Conservation (phyloP, 2,888 invertebrate species). For the Eupithecia pulchellata region DNA sequence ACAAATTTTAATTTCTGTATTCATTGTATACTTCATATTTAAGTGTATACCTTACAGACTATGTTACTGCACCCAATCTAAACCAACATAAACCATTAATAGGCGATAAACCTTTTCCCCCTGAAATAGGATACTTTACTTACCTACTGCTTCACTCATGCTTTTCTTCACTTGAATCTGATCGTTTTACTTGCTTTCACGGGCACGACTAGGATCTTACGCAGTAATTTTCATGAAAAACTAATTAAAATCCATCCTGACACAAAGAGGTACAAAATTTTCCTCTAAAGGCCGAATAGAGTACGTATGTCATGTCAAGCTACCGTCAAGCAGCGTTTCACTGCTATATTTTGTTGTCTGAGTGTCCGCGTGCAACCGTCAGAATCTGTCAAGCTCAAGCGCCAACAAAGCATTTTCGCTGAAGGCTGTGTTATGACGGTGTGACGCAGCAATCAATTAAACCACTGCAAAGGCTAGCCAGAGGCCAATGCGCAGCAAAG, state of each 20-base stretch:
- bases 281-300: neutral
- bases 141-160: neutral
- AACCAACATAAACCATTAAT: neutral
- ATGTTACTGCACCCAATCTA: neutral
- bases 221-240: neutral
- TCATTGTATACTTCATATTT: neutral
- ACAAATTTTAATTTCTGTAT: neutral
- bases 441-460: slow-evolving; percentile 17
- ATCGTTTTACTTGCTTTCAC: neutral
- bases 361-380: slow-evolving; percentile 9
- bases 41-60: neutral
- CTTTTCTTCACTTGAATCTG: neutral
- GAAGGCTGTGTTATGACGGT: slow-evolving; percentile 22
- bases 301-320: neutral
- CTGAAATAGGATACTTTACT: neutral
- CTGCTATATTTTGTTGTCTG: neutral
- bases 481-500: neutral
- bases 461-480: neutral
- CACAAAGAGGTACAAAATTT: neutral
- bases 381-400: slow-evolving; percentile 26
- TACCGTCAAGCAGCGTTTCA: neutral
- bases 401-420: slow-evolving; percentile 15
- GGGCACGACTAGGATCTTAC: neutral
- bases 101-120: neutral
- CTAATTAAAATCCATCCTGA: neutral